Conservation (phyloP, 1,140 invertebrate genomes). For the Grapholita molesta region DNA sequence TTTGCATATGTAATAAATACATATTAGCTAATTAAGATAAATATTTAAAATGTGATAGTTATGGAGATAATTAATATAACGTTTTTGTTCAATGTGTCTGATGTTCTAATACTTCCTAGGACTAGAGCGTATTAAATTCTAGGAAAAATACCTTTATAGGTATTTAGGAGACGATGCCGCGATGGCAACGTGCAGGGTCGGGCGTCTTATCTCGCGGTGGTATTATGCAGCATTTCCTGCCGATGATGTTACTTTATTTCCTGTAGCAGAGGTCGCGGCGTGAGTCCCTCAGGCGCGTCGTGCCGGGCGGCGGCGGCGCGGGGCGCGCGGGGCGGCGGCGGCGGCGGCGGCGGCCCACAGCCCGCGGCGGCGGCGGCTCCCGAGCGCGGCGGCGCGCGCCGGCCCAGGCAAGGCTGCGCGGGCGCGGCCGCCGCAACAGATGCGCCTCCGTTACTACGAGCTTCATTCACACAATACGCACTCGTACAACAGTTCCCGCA, state of each 20-base stretch:
- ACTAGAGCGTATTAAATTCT: too few species aligned
- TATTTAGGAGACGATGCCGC: neutral
- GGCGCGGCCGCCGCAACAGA: neutral
- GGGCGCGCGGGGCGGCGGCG: neutral
- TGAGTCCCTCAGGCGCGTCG: neutral
- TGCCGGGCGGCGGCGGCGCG: neutral
- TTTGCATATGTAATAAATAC: neutral
- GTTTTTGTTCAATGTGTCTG: neutral
- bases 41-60: neutral
- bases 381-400: neutral
- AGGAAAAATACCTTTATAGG: too few species aligned
- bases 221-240: neutral
- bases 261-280: conserved; percentile 5
- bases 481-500: neutral
- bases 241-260: neutral
- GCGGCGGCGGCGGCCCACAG: neutral
- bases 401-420: neutral
- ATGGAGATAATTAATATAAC: neutral
- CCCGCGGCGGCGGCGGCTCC: conserved; percentile 2
- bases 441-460: neutral
- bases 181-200: neutral
- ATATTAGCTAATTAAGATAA: neutral
- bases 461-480: neutral
- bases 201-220: neutral
- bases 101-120: neutral